These are phyloP conservation scores for Echiichthys vipera DNA, from an alignment of 2,797 vertebrate genomes.

Conservation along the genomic window DNA sequence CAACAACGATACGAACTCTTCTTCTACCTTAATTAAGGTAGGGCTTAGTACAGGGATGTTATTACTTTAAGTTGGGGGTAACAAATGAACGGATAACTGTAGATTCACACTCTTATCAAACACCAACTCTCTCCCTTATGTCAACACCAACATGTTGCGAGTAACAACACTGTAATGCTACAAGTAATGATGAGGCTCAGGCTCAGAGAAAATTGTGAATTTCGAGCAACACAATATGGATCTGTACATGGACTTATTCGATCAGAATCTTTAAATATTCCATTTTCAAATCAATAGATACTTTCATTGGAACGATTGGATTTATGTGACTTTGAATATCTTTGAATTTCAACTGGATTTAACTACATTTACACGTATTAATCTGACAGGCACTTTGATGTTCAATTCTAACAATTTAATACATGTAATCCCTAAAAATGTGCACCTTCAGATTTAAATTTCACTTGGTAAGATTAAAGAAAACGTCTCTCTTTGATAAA, in stretches of 20 bases:
- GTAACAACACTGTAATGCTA: constrained; percentile 34
- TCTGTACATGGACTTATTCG: neutral
- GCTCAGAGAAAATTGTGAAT: neutral
- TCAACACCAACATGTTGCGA: constrained; percentile 24
- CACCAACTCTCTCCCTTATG: constrained; percentile 33
- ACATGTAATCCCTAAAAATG: neutral
- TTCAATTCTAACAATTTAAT: neutral
- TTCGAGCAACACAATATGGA: neutral
- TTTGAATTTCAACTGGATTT: neutral
- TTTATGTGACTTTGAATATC: neutral
- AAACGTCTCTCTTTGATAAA: neutral
- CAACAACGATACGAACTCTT: constrained; percentile 18
- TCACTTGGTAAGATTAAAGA: neutral
- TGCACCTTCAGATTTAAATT: neutral
- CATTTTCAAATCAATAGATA: neutral
- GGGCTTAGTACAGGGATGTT: neutral
- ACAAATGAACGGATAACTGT: neutral
- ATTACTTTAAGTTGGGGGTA: neutral
- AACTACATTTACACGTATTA: neutral
- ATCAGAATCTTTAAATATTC: no score
- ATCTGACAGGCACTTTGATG: neutral
- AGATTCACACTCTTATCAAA: neutral
- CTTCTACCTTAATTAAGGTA: neutral
- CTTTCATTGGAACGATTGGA: neutral
- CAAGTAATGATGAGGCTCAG: constrained; percentile 11